phyloP scores from a whole-genome alignment of 2,113 vertebrate species.

The Vireo altiloquus region DNA sequence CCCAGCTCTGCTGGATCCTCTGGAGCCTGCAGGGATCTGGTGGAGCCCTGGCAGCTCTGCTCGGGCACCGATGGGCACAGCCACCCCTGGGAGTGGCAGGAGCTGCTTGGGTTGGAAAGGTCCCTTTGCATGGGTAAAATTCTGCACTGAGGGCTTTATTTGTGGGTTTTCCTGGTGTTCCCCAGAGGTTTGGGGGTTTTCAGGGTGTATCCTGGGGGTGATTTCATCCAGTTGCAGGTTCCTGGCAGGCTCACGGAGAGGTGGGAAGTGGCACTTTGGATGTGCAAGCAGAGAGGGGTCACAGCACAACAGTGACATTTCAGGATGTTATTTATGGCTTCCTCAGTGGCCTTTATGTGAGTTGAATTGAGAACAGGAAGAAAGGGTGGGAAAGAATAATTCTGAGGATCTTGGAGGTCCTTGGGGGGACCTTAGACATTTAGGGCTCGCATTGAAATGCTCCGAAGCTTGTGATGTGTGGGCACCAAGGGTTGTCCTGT shows the following conservation, averaged over 20 bases:
- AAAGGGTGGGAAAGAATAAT: background rate
- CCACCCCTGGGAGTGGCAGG: accelerated
- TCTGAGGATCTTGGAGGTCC: background rate
- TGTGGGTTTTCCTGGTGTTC: background rate
- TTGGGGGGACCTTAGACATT: background rate
- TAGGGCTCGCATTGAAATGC: background rate
- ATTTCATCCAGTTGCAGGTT: background rate
- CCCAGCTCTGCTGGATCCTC: background rate
- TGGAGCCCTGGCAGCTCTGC: background rate
- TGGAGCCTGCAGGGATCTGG: background rate
- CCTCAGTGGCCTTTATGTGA: background rate
- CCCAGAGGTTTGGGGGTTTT: accelerated
- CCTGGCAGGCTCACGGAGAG: background rate
- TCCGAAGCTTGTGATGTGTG: background rate
- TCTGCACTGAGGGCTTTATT: accelerated
- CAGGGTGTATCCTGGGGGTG: background rate
- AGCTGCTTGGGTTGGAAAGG: background rate
- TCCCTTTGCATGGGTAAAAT: too few relatives aligned
- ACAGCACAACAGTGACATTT: background rate
- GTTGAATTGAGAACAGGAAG: background rate
- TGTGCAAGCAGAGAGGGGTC: background rate
- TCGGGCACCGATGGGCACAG: accelerated
- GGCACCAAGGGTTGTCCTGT: background rate
- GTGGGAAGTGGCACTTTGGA: background rate
- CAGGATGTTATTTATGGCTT: background rate